Base-by-base conservation (phyloP, 2,888 invertebrate species). In the Dorcus parallelipipedus region DNA sequence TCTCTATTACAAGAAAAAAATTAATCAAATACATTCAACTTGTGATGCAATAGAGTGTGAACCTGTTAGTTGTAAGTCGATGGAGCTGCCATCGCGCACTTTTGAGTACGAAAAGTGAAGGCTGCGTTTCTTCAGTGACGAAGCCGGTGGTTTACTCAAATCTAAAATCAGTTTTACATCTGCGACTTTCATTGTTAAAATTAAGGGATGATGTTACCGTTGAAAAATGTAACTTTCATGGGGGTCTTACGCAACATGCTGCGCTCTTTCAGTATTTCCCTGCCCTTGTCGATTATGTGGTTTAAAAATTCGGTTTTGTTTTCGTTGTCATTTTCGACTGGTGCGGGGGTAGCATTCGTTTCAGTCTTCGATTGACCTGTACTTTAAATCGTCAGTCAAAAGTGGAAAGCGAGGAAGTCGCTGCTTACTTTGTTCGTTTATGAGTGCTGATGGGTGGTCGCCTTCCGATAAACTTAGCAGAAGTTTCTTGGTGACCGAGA, bases 21-120 rank as follows among this genome's bases (percentile, higher is more conserved):
- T 6, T 5, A 6, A 33, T 33, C 6, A 5, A 7, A 33, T 20
- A 0, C 26, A 33, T 6, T 33, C 6, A 1, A 33, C 7, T 33
- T 33, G 14, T 33, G 26, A 1, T 33, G 26, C 6, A 33, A 33
- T 33, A 33, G 26, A 3, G 26, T 33, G 26, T 6, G 26, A 6
- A 56, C 56, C 56, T 50, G 56, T 56, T 43, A 56, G 61, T 59
- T 65, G 65, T 42, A 88, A 89, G 69, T 95, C 91, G 75, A 84
- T 93, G 75, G 91, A 92, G 73, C 88, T 88, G 68, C 84, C 85
- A 26, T 73, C 88, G 66, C 84, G 82, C 56, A 85, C 41, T 56
- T 40, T 59, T 20, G 39, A 61, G 52, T 61, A 60, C 1, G 66
- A 64, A 52, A 67, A 67, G 9, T 67, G 61, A 45, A 67, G 60